phyloP scores from a whole-genome alignment of 2,888 invertebrate genomes.

The Palloptera scutellata region DNA sequence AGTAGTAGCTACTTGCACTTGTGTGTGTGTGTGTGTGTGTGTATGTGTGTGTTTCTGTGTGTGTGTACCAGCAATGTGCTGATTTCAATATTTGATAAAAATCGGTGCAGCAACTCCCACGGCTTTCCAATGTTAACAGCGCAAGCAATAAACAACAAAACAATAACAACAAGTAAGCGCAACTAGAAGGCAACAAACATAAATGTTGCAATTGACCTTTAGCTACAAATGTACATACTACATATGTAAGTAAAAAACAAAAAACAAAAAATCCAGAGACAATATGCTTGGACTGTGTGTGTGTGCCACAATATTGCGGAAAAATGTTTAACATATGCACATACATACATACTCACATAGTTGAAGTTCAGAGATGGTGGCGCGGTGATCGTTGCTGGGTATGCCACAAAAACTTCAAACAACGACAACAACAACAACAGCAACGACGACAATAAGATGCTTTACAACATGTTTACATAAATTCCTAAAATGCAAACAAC shows the following conservation, averaged over 20 bases:
- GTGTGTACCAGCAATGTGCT: not conserved
- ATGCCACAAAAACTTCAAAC: constrained; percentile 5
- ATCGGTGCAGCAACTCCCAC: constrained; percentile 23
- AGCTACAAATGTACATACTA: constrained; percentile 11
- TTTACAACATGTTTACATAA: constrained; percentile 42
- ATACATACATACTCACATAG: not conserved
- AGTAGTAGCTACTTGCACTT: too few species aligned
- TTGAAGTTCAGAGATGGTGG: not conserved
- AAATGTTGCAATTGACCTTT: constrained; percentile 51
- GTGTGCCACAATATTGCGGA: not conserved
- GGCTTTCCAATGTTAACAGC: constrained; percentile 11
- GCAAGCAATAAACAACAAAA: constrained; percentile 10
- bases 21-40: too few species aligned
- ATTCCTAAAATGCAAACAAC: constrained; percentile 36
- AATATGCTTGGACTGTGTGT: constrained; percentile 4
- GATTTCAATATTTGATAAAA: constrained; percentile 10
- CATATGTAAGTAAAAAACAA: too few species aligned
- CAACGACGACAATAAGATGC: constrained; percentile 30
- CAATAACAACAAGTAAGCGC: constrained; percentile 16
- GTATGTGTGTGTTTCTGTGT: too few species aligned
- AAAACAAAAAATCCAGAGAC: too few species aligned
- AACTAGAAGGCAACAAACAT: constrained; percentile 1
- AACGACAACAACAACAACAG: constrained; percentile 8
- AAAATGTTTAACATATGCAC: not conserved
- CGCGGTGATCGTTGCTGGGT: too few species aligned